Percentiles rank a stretch among this genome's conserved stretches.
Conservation (phyloP, 2,888 invertebrate genomes). For the Pardosa pseudoannulata region DNA sequence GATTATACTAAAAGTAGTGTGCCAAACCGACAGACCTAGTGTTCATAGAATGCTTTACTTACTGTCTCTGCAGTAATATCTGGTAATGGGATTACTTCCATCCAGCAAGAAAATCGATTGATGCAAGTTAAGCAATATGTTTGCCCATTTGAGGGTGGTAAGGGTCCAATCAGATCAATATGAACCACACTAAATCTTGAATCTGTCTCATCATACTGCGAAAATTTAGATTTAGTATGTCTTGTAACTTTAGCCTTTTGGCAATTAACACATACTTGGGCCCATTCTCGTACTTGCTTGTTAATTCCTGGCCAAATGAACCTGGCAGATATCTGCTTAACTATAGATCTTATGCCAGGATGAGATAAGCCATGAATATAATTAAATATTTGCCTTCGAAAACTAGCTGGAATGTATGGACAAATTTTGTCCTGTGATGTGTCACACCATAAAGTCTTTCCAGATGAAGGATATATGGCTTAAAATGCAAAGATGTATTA, state of each 20-base stretch:
- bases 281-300: background rate
- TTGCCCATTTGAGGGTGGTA: slow-evolving; percentile 4
- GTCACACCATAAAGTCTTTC: too few relatives aligned
- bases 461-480: too few relatives aligned
- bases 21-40: slow-evolving; percentile 17
- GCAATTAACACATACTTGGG: background rate
- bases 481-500: too few relatives aligned
- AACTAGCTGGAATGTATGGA: too few relatives aligned
- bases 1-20: background rate
- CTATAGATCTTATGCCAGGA: background rate
- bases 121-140: slow-evolving; percentile 29
- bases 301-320: background rate
- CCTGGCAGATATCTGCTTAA: background rate
- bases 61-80: slow-evolving; percentile 4
- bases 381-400: too few relatives aligned
- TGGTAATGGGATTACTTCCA: background rate
- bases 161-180: slow-evolving; percentile 12
- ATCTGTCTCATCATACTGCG: background rate
- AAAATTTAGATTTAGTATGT: slow-evolving; percentile 2
- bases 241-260: background rate
- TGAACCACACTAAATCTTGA: slow-evolving; percentile 8
- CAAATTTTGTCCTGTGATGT: too few relatives aligned
- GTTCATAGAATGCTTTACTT: slow-evolving; percentile 6
- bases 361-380: background rate
- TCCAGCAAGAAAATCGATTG: slow-evolving; percentile 8